Evolutionary conservation across 2,888 invertebrate genomes (phyloP).

Genomic region (Melieria picta): DNA sequence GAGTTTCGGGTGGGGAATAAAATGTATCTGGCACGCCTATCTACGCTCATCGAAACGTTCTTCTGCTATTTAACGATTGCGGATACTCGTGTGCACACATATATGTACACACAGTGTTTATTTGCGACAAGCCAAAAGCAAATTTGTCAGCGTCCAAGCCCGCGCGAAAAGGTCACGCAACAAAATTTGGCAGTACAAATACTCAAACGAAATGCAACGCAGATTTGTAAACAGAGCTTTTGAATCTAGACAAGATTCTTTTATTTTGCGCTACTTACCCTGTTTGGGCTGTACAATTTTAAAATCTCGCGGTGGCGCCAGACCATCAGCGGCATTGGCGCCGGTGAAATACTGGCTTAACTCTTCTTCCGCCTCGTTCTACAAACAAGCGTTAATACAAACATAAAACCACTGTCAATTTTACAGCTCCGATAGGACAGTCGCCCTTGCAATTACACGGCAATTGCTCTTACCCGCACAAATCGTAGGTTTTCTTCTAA

Average conservation of each 20-base stretch:
- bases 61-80: neutral
- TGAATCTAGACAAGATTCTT: neutral
- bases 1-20: no score
- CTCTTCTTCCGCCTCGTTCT: constrained; percentile 72
- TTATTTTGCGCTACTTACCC: constrained; percentile 67
- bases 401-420: neutral
- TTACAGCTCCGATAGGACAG: neutral
- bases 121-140: neutral
- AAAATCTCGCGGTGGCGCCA: constrained; percentile 66
- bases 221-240: neutral
- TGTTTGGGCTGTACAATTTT: constrained; percentile 76
- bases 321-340: constrained; percentile 11
- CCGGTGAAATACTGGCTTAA: constrained; percentile 70
- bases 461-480: constrained; percentile 60
- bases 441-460: neutral
- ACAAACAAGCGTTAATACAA: constrained; percentile 35
- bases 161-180: no score
- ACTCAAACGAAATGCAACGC: neutral
- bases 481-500: constrained; percentile 70
- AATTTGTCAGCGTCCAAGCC: neutral
- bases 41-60: neutral
- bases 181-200: neutral
- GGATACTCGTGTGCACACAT: neutral
- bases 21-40: no score
- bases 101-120: neutral